Base-by-base conservation (phyloP, 2,797 vertebrate genomes). In the Picus viridis region DNA sequence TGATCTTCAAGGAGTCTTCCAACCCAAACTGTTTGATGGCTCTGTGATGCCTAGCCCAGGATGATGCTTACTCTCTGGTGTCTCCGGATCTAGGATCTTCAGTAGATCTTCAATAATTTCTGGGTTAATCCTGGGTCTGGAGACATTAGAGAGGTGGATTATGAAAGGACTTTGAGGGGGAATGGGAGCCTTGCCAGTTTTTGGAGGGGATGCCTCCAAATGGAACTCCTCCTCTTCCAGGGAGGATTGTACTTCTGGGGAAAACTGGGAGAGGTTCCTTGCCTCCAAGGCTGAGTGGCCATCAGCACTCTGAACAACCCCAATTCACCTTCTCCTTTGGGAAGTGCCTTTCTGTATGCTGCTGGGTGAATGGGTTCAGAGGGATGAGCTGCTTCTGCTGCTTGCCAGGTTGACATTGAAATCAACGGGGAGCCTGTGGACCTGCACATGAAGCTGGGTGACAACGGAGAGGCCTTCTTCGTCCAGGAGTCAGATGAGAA, bases 381-480 rank as follows among this genome's bases (percentile, higher is more conserved):
- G 23, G 53, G 15, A 75, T 49, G 65, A 23, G 30, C 17, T 82
- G 2, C n/a, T 83, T 82, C 53, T 88, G 51, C 34, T 36, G 20
- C 26, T 12, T 59, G 49, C 14, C 90, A 99, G 99, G 99, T 99
- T 86, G 99, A 99, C 90, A 99, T 99, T 70, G 98, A 99, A 97
- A 98, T 99, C 90, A 99, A 99, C 2, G 99, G 99, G 15, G 98
- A 99, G 84, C 97, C 98, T 0, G 98, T 99, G 45, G 98, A 99
- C 90, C 97, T 99, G 94, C 99, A 98, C 64, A 99, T 99, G 99
- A 99, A 99, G 95, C 97, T 99, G 59, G 99, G 99, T 26, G 98
- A 99, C 94, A 99, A 98, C 12, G 99, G 99, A 83, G 99, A 99
- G 89, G 99, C 99, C 39, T 99, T 99, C 97, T 99, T 99, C 23